phyloP scores from a whole-genome alignment of 2,113 vertebrate species.

The Athene noctua region DNA sequence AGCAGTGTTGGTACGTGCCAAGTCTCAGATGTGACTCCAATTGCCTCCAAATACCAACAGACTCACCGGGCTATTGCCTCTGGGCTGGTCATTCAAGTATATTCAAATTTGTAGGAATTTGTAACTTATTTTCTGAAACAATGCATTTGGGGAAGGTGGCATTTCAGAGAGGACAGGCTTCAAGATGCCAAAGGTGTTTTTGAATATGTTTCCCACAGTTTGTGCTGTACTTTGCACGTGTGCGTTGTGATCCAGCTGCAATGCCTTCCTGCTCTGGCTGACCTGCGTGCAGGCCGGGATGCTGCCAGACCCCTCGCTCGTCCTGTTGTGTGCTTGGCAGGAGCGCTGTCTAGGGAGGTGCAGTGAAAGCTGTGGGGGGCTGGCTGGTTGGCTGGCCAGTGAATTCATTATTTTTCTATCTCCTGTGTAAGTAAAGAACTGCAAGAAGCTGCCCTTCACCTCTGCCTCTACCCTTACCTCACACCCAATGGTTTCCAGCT shows the following conservation, averaged over 20 bases:
- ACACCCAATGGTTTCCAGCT: background rate
- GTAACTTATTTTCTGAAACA: background rate
- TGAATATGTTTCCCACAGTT: background rate
- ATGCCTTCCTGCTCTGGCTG: background rate
- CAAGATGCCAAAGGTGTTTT: background rate
- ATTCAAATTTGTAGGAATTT: background rate
- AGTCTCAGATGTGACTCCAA: background rate
- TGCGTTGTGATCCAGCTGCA: background rate
- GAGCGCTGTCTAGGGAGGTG: background rate
- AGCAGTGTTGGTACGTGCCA: background rate
- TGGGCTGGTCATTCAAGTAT: background rate
- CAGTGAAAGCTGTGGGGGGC: accelerated
- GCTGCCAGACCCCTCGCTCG: accelerated
- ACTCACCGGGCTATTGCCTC: background rate
- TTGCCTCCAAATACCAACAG: background rate
- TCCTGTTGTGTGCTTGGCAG: background rate
- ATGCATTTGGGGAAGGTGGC: too few relatives aligned
- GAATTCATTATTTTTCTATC: background rate
- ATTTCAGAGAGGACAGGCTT: background rate
- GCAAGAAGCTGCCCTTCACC: background rate
- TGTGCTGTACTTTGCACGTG: background rate
- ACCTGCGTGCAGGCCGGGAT: accelerated
- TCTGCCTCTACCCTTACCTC: too few relatives aligned
- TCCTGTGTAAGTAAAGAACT: accelerated
- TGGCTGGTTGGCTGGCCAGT: background rate